phyloP scores from a whole-genome alignment of 1,140 invertebrate species.

The Hycleus phaleratus region DNA sequence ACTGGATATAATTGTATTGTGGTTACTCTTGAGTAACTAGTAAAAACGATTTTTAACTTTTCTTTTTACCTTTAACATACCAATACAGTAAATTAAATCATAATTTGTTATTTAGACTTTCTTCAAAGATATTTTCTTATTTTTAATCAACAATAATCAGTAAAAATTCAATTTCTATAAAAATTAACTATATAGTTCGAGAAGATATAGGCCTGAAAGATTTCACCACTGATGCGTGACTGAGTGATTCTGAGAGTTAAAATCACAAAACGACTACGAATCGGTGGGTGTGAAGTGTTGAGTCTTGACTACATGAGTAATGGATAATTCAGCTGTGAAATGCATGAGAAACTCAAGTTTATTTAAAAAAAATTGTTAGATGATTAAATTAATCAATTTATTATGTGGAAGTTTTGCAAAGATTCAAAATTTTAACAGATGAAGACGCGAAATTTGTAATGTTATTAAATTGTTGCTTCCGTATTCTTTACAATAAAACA shows the following conservation, averaged over 20 bases:
- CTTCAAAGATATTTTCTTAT: no score
- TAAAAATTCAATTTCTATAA: no score
- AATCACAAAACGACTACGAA: conserved; percentile 2
- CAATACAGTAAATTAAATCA: no score
- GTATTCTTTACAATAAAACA: not conserved
- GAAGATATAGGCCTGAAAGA: conserved; percentile 6
- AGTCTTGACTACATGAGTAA: conserved; percentile 13
- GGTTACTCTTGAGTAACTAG: conserved; percentile 14
- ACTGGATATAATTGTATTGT: conserved; percentile 13
- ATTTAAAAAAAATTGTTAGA: conserved; percentile 1
- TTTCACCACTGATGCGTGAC: conserved; percentile 11
- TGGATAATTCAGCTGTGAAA: conserved; percentile 14
- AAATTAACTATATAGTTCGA: no score
- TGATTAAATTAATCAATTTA: conserved; percentile 8
- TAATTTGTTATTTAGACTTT: no score
- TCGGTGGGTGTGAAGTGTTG: conserved; percentile 16
- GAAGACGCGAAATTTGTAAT: no score
- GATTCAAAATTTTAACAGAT: no score
- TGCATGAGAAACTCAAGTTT: conserved; percentile 12
- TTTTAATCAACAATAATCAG: no score
- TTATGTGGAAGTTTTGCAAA: no score
- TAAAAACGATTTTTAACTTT: conserved; percentile 1
- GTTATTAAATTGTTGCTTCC: conserved; percentile 3
- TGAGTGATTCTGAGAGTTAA: conserved; percentile 9
- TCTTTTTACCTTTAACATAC: no score